Base-by-base conservation (phyloP, 2,797 vertebrate species). In the Mycteria americana region DNA sequence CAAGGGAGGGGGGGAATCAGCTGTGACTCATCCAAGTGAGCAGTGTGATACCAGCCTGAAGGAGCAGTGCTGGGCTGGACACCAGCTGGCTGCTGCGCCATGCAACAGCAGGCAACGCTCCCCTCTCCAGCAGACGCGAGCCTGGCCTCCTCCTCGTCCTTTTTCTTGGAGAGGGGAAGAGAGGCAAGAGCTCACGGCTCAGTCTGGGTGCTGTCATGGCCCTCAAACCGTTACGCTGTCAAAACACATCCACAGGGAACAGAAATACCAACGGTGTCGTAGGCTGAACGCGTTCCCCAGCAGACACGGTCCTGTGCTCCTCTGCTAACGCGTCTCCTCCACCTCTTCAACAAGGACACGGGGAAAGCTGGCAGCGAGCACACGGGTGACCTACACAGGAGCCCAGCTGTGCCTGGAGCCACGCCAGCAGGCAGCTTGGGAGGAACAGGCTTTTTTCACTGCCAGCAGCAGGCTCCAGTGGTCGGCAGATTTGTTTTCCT, bases 381-480 rank as follows among this genome's bases (percentile, higher is more conserved):
- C 78, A 45, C 9, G 79, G 86, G 76, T 95, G 92, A 96, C 94
- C 92, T 91, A 83, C 87, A 72, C 75, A 24, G 92, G 75, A 91
- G 91, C 68, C 82, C 7, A 45, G 75, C 85, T 85, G 89, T 48
- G 88, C 85, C 92, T 93, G 94, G 93, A 95, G 76, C 88, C 65
- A 13, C 0, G 92, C 94, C 96, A 95, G 94, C 85, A 89, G 76
- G 89, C 91, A 87, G 95, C 89, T 48, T 3, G 7, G 85, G 72
- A 95, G 79, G 89, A 92, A 57, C 83, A 92, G 83, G 85, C 90
- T 8, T 70, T 56, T 67, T 92, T 84, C 37, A 0, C 76, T 76
- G 96, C 95, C 90, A 93, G 90, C 94, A 92, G 88, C 92, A 67
- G 86, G 88, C 94, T 95, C 93, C 1, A 41, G 83, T 81, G 96